A percentile compares a stretch with the other conserved stretches of the same genome.
Evolutionary conservation across 2,113 vertebrate species (phyloP).

Genomic region (Bucco capensis): DNA sequence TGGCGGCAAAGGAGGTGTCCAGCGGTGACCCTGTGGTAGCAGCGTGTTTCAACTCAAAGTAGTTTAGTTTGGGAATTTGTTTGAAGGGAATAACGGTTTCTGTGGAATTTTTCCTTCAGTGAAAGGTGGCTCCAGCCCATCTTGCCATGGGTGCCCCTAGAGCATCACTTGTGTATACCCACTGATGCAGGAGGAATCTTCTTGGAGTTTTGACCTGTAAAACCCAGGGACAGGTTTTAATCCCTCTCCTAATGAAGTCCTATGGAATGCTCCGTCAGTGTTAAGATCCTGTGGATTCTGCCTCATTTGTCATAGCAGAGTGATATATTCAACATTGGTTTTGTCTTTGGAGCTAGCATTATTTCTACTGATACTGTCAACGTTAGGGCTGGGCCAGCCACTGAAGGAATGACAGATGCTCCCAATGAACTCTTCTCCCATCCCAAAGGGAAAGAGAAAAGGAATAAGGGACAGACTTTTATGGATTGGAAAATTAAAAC

Average conservation of each 20-base stretch:
- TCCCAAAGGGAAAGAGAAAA: too few relatives aligned
- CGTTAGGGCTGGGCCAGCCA: too few relatives aligned
- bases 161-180: accelerated
- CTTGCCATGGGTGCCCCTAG: not conserved
- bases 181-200: not conserved
- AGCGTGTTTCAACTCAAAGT: accelerated
- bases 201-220: not conserved
- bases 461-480: too few relatives aligned
- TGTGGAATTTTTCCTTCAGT: accelerated
- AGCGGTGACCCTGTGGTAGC: not conserved
- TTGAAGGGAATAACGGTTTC: not conserved
- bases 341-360: accelerated
- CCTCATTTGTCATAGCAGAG: accelerated
- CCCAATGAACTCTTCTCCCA: too few relatives aligned
- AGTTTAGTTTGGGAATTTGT: not conserved
- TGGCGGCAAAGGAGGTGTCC: accelerated
- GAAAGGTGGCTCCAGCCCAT: too few relatives aligned
- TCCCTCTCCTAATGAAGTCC: accelerated
- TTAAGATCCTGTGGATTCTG: accelerated
- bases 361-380: not conserved
- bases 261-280: accelerated
- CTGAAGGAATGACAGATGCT: too few relatives aligned
- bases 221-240: not conserved
- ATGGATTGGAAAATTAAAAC: too few relatives aligned
- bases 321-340: accelerated